Evolutionary conservation across 1,140 invertebrate genomes (phyloP).

Genomic region (Cotesia typhae): DNA sequence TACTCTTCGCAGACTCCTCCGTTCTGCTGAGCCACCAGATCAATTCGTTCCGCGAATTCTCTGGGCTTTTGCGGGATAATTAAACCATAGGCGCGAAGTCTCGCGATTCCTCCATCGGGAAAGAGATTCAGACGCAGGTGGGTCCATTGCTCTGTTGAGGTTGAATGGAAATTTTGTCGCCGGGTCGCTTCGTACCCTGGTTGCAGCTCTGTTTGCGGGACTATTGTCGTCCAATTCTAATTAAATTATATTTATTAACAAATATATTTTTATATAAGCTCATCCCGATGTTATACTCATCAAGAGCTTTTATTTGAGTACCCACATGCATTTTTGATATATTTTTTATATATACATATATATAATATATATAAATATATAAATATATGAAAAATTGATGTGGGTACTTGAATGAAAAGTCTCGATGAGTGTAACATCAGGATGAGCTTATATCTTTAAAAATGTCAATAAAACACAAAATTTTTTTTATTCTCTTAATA

Average conservation of each 20-base stretch:
- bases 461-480: too few species aligned
- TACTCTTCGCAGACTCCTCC: conserved; percentile 69
- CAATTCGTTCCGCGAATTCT: conserved; percentile 55
- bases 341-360: too few species aligned
- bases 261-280: too few species aligned
- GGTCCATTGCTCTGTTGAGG: conserved; percentile 63
- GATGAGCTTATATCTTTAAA: too few species aligned
- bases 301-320: too few species aligned
- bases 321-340: too few species aligned
- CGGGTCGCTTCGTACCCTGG: conserved; percentile 70
- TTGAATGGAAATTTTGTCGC: conserved; percentile 64
- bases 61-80: conserved; percentile 56
- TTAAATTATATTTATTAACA: background rate
- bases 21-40: conserved; percentile 68
- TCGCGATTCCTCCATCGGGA: conserved; percentile 75
- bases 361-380: too few species aligned
- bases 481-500: too few species aligned
- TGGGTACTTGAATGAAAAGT: too few species aligned
- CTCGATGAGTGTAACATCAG: too few species aligned
- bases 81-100: conserved; percentile 71
- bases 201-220: conserved; percentile 66
- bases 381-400: too few species aligned
- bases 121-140: conserved; percentile 73
- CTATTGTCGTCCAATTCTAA: conserved; percentile 69
- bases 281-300: too few species aligned